phyloP scores from a whole-genome alignment of 2,113 vertebrate genomes.

The Anser cygnoides region DNA sequence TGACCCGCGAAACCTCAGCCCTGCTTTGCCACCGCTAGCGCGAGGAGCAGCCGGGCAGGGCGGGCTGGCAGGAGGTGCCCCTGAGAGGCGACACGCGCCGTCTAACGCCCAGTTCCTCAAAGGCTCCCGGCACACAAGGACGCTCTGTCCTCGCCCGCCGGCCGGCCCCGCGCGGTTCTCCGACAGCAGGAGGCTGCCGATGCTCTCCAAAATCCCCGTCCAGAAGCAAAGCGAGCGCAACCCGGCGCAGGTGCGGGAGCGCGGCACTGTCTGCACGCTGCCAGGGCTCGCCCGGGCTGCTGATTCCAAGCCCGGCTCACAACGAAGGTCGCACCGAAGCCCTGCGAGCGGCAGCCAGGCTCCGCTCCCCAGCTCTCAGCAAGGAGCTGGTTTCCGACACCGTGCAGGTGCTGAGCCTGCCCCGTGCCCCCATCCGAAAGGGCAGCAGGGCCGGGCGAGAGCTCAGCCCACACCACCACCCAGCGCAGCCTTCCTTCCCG shows the following conservation, averaged over 20 bases:
- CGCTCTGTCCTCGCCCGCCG: rapidly evolving
- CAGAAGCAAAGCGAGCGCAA: neutral
- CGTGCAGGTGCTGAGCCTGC: too few species aligned
- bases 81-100: rapidly evolving
- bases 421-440: neutral
- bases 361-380: too few species aligned
- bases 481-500: neutral
- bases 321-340: too few species aligned
- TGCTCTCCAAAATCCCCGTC: neutral
- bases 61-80: neutral
- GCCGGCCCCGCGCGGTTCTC: rapidly evolving
- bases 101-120: neutral
- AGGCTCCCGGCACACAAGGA: neutral
- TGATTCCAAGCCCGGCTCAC: too few species aligned
- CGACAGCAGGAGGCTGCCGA: neutral
- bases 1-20: neutral
- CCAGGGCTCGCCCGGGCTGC: too few species aligned
- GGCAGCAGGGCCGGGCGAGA: neutral
- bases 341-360: too few species aligned
- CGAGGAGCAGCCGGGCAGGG: neutral
- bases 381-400: too few species aligned
- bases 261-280: too few species aligned
- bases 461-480: neutral
- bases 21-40: neutral
- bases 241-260: neutral